phyloP scores from a whole-genome alignment of 2,797 vertebrate genomes.

The Cephalopachus bancanus region DNA sequence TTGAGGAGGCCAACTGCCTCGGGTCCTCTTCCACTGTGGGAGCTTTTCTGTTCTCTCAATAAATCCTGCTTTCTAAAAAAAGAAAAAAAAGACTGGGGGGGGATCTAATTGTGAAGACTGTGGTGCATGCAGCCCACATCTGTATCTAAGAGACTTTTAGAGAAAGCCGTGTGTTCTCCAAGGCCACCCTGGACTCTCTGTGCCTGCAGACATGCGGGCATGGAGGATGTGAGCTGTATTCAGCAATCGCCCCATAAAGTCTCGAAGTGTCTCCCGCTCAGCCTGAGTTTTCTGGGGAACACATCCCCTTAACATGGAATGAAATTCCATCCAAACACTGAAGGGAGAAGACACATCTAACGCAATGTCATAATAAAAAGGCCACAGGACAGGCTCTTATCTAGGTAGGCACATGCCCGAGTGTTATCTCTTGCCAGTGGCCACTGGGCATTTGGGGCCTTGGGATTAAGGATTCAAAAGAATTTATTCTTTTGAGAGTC shows the following conservation, averaged over 20 bases:
- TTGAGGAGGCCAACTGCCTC: too few relatives aligned
- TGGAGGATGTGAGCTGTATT: not conserved
- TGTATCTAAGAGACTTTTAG: not conserved
- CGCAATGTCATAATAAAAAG: not conserved
- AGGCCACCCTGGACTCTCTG: not conserved
- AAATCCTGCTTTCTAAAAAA: too few relatives aligned
- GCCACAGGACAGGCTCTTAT: not conserved
- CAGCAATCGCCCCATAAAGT: accelerated
- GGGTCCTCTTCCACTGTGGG: too few relatives aligned
- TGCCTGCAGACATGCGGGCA: accelerated
- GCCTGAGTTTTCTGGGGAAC: not conserved
- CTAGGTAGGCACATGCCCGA: not conserved
- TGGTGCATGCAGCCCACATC: not conserved
- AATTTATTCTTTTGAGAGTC: conserved; percentile 62
- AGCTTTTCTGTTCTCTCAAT: too few relatives aligned
- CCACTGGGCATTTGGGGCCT: not conserved
- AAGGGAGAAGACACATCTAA: not conserved
- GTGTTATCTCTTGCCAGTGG: not conserved
- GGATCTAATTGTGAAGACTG: not conserved
- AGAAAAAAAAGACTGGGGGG: too few relatives aligned
- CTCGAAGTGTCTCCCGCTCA: not conserved
- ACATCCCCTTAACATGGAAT: not conserved
- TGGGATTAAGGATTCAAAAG: conserved; percentile 56
- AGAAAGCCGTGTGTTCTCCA: not conserved
- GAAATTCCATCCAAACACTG: not conserved